A percentile compares a stretch with the other conserved stretches of the same genome.
phyloP scores from a whole-genome alignment of 2,888 invertebrate species.

The Digitonthophagus gazella region DNA sequence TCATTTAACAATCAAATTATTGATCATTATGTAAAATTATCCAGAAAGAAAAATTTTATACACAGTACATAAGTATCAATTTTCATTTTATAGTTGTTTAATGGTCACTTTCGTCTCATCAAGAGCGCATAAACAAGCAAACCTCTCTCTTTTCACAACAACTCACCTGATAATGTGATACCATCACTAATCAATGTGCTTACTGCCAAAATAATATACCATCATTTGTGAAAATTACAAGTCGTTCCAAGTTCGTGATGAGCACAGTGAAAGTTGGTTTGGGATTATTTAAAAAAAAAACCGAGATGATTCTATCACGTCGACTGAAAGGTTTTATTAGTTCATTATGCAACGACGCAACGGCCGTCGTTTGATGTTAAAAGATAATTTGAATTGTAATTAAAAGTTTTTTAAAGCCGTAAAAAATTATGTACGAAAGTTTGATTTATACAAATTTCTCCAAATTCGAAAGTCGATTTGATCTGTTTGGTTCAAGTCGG shows the following conservation, averaged over 20 bases:
- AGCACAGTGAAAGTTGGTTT: background rate
- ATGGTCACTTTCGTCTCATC: background rate
- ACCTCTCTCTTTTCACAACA: background rate
- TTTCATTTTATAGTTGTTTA: background rate
- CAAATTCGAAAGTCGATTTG: background rate
- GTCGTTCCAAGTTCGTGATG: background rate
- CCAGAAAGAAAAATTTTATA: background rate
- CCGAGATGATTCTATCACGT: background rate
- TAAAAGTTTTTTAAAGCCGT: no score
- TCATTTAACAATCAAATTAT: no score
- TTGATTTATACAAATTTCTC: background rate
- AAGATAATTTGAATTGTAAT: no score
- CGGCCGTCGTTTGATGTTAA: no score
- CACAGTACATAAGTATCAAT: background rate
- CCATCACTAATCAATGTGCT: background rate
- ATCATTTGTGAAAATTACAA: background rate
- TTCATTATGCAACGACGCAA: no score
- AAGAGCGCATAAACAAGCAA: background rate
- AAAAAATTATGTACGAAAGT: background rate
- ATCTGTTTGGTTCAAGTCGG: background rate
- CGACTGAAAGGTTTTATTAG: background rate
- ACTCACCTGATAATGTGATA: background rate
- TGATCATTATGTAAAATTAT: no score
- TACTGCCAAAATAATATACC: background rate
- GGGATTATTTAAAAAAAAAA: background rate